Conservation (phyloP, 2,888 invertebrate genomes). For the Scrobipalpa costella region DNA sequence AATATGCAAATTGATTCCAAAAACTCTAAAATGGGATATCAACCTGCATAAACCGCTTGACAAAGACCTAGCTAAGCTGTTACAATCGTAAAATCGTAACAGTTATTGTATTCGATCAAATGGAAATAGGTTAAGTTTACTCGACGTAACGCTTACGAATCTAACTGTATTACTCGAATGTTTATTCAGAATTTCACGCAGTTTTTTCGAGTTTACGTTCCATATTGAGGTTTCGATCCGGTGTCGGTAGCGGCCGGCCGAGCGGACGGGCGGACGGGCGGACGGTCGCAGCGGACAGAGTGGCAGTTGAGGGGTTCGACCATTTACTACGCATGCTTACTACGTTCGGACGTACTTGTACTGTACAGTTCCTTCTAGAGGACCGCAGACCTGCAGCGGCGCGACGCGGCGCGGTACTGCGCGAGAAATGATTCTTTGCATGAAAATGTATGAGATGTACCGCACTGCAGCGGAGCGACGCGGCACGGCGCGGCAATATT, state of each 20-base stretch:
- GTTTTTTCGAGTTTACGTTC: conserved; percentile 17
- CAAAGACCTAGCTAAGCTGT: not conserved
- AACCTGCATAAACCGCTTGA: not conserved
- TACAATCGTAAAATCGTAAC: conserved; percentile 11
- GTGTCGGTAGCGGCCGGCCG: not conserved
- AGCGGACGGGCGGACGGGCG: not conserved
- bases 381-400: not conserved
- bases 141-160: conserved; percentile 21
- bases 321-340: conserved; percentile 3
- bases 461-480: too few species aligned
- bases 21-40: not conserved
- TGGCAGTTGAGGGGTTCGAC: not conserved
- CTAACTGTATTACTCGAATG: conserved; percentile 22
- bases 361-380: not conserved
- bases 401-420: too few species aligned
- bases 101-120: conserved; percentile 14
- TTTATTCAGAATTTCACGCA: conserved; percentile 25
- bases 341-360: not conserved
- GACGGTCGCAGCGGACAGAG: not conserved
- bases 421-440: too few species aligned
- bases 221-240: conserved; percentile 27
- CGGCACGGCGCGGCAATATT: too few species aligned
- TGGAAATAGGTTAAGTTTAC: conserved; percentile 9
- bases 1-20: not conserved
- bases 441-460: too few species aligned